Evolutionary conservation across 2,113 vertebrate species (phyloP), one percentile per base, ranked within the genome.

Genomic region (Aegotheles bennettii): DNA sequence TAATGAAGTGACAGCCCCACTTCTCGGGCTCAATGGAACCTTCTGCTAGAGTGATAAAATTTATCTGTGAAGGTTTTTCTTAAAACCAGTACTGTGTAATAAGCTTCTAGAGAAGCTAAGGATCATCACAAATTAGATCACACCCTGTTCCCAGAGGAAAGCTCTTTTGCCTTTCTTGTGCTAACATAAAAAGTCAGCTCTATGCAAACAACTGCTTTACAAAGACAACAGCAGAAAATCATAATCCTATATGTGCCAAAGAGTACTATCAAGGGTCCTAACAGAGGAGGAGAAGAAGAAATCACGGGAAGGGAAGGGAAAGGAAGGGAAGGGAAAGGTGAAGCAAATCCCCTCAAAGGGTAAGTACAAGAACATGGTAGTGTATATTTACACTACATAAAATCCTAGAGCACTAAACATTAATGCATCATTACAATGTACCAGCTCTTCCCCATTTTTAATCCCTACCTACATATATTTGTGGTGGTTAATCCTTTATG

Each of bases 281-380:
- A 48, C 2, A 63, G 24, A 45, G 29, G 12, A 47, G 31, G n/a
- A n/a, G n/a, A 60, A 50, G 11, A 80, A 69, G 18, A 45, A 35
- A 42, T 60, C 5, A 23, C 6, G 28, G 15, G 24, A 43, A 18
- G 13, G 13, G 45, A n/a, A n/a, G 7, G 8, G 68, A 20, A 31
- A 26, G 6, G 45, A 25, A 26, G 13, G 8, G 35, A 24, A 25
- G 4, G 10, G 35, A 12, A 11, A n/a, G n/a, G 18, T 1, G 2
- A 50, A 77, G 10, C 3, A 33, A 63, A 54, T 74, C 11, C 2
- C 3, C 14, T 85, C 57, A 78, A 50, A 53, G 35, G 7, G 4
- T n/a, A 51, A 51, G 15, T 74, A 11, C 8, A 82, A 71, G 31
- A 35, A 56, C 38, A 35, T 6, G 43, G 33, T 13, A 45, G 24